Conservation (phyloP, 2,113 vertebrate genomes). For the Drymodes brunneopygia region DNA sequence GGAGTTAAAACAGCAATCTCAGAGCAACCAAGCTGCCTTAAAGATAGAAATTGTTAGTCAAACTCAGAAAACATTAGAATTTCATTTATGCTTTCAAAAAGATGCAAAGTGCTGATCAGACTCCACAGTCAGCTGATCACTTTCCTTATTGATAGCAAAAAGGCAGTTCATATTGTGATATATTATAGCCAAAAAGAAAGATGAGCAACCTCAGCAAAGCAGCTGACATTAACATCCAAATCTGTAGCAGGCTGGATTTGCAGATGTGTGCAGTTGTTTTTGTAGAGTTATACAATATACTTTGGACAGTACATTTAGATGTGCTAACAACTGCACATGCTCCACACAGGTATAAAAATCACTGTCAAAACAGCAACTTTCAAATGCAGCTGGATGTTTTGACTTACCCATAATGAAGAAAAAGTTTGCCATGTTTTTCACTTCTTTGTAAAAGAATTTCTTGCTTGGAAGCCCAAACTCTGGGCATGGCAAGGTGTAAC, state of each 20-base stretch:
- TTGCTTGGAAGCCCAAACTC: background rate
- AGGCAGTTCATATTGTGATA: slow-evolving; percentile 27
- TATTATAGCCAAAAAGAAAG: slow-evolving; percentile 49
- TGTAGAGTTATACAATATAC: background rate
- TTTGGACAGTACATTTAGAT: background rate
- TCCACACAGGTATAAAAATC: background rate
- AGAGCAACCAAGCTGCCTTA: slow-evolving; percentile 60
- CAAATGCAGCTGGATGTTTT: background rate
- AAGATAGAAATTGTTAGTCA: slow-evolving; percentile 63
- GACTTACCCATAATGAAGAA: background rate
- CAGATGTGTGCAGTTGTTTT: background rate
- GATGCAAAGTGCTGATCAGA: slow-evolving; percentile 59
- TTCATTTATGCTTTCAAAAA: slow-evolving; percentile 70
- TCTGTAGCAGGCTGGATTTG: slow-evolving; percentile 27
- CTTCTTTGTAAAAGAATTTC: background rate
- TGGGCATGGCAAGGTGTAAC: background rate
- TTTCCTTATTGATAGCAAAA: slow-evolving; percentile 65
- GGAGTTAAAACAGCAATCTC: slow-evolving; percentile 55
- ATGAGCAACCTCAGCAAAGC: slow-evolving; percentile 40
- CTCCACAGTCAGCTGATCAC: slow-evolving; percentile 32
- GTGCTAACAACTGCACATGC: background rate
- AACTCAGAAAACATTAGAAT: slow-evolving; percentile 63
- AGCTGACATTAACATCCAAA: slow-evolving; percentile 33
- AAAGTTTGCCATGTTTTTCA: background rate
- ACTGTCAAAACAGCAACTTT: background rate